Conservation (phyloP, 2,797 vertebrate genomes). For the Lates japonicus region DNA sequence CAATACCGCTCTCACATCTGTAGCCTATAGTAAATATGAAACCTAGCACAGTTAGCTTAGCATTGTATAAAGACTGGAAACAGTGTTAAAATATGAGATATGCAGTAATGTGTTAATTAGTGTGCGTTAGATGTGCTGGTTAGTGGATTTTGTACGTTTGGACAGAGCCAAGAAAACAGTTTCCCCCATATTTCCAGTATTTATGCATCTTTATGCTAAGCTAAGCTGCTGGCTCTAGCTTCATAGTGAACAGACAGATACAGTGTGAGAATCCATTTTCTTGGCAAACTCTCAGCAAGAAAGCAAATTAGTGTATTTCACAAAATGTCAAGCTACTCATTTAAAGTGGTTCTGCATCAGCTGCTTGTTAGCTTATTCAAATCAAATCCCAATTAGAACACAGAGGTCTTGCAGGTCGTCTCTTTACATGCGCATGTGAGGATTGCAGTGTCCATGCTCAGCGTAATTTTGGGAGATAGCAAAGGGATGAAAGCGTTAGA, state of each 20-base stretch:
- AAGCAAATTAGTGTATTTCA: background rate
- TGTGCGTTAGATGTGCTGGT: background rate
- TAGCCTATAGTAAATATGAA: background rate
- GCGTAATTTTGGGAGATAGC: slow-evolving; percentile 61
- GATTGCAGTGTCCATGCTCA: slow-evolving; percentile 48
- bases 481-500: slow-evolving; percentile 54
- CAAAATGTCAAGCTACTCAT: background rate
- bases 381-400: slow-evolving; percentile 56
- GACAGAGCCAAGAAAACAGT: background rate
- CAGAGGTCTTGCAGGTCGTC: slow-evolving; percentile 56
- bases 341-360: background rate
- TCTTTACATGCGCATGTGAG: slow-evolving; percentile 57
- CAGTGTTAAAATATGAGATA: background rate
- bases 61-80: slow-evolving; percentile 2
- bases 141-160: background rate
- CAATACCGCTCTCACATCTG: background rate
- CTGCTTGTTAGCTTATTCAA: background rate
- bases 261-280: background rate
- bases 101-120: background rate
- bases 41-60: background rate
- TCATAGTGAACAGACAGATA: background rate
- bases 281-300: background rate
- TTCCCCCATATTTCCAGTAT: background rate
- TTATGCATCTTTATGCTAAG: background rate
- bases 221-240: background rate